Percentiles rank a stretch among this genome's conserved stretches.
Conservation (phyloP, 2,888 invertebrate species). For the Drosophila maculinotata region DNA sequence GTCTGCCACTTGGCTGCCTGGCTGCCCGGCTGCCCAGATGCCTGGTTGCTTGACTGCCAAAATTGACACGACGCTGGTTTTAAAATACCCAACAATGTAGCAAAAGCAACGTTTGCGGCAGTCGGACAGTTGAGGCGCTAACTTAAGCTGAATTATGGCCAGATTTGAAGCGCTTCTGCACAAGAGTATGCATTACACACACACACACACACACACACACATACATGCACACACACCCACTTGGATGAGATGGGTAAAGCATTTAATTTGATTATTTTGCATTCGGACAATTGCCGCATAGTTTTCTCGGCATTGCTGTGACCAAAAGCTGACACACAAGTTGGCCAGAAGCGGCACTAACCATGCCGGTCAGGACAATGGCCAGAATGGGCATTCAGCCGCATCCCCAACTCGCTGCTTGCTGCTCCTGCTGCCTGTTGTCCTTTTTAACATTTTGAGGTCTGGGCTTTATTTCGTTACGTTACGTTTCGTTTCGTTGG, state of each 20-base stretch:
- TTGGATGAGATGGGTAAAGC: constrained; percentile 33
- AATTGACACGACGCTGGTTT: constrained; percentile 25
- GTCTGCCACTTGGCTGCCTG: constrained; percentile 75
- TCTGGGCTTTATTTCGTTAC: constrained; percentile 78
- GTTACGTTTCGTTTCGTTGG: constrained; percentile 69
- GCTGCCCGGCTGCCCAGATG: constrained; percentile 31
- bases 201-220: neutral
- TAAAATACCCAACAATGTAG: constrained; percentile 34
- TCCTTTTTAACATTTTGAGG: constrained; percentile 76
- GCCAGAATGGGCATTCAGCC: constrained; percentile 33
- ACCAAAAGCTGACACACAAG: constrained; percentile 59
- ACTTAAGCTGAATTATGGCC: constrained; percentile 52
- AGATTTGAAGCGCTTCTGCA: constrained; percentile 24
- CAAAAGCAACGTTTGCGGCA: constrained; percentile 9
- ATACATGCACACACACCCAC: constrained; percentile 4
- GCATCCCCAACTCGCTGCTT: constrained; percentile 1
- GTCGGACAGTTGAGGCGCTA: too few species aligned
- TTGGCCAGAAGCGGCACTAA: constrained; percentile 47
- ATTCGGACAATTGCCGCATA: constrained; percentile 53
- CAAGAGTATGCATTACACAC: constrained; percentile 11
- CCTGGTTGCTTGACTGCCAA: constrained; percentile 37
- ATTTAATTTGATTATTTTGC: constrained; percentile 74
- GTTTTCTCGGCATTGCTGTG: constrained; percentile 24
- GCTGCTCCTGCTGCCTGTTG: constrained; percentile 40
- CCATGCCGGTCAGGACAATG: constrained; percentile 28